Evolutionary conservation across 2,113 vertebrate species (phyloP).

Genomic region (Peromyscus maniculatus): DNA sequence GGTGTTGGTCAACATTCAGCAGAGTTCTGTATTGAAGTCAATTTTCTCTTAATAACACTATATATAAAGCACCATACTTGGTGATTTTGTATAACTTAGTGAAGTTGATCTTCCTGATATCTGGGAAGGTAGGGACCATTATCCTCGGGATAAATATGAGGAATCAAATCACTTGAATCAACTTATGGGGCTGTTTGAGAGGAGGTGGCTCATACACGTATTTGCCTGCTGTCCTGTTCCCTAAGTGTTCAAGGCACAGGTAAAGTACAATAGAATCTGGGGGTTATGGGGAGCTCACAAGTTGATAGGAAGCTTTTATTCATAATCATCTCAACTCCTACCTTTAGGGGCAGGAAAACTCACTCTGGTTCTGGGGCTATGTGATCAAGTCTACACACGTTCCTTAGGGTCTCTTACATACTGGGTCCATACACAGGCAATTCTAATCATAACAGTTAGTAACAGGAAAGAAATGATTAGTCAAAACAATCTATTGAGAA

Average conservation of each 20-base stretch:
- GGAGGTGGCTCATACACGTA: background rate
- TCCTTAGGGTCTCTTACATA: constrained; percentile 75
- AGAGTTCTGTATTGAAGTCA: background rate
- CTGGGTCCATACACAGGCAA: constrained; percentile 67
- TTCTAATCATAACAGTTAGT: constrained; percentile 80
- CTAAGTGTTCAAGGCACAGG: background rate
- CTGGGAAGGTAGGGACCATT: background rate
- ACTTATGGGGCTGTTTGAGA: background rate
- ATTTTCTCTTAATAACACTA: constrained; percentile 41
- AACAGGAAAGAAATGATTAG: constrained; percentile 75
- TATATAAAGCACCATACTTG: background rate
- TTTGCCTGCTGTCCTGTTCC: background rate
- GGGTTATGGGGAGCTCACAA: background rate
- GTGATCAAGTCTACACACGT: constrained; percentile 20
- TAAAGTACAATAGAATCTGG: background rate
- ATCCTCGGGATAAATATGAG: background rate
- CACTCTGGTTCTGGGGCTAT: background rate
- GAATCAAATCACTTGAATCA: constrained; percentile 16
- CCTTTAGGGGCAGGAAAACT: background rate
- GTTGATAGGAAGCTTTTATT: background rate
- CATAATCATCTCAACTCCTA: background rate
- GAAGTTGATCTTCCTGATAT: constrained; percentile 6
- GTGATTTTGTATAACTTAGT: constrained; percentile 29
- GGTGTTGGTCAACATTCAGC: background rate
- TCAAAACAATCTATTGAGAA: constrained; percentile 69